Percentiles rank a stretch among this genome's conserved stretches.
These are phyloP conservation scores for Ondatra zibethicus DNA, from an alignment of 2,113 vertebrate genomes.

Conservation along the genomic window DNA sequence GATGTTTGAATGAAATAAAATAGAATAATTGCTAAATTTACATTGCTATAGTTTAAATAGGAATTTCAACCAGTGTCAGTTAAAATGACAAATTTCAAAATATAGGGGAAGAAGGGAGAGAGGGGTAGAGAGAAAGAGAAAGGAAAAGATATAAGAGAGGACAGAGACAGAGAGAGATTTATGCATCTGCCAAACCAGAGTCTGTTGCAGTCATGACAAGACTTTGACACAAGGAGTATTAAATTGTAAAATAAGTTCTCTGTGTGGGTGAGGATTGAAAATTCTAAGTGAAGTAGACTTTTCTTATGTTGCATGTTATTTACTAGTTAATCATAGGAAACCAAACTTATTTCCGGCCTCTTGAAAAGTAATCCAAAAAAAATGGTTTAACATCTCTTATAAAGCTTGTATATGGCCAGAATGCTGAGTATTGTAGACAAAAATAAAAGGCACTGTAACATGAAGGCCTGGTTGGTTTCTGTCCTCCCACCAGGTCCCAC, in stretches of 20 bases:
- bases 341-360: conserved; percentile 74
- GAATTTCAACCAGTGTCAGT: conserved; percentile 48
- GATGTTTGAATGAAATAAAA: conserved; percentile 33
- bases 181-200: background rate
- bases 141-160: background rate
- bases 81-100: conserved; percentile 66
- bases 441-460: background rate
- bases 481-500: too few relatives aligned
- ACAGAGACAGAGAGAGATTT: too few relatives aligned
- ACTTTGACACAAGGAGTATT: conserved; percentile 62
- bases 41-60: conserved; percentile 77
- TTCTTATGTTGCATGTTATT: conserved; percentile 74
- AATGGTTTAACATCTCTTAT: conserved; percentile 57
- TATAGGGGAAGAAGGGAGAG: background rate
- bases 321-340: conserved; percentile 54
- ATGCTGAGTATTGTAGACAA: conserved; percentile 22
- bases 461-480: too few relatives aligned
- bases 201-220: conserved; percentile 64
- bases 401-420: background rate
- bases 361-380: conserved; percentile 66
- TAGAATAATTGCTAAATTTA: conserved; percentile 62
- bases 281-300: conserved; percentile 70
- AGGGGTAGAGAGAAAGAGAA: background rate
- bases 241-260: conserved; percentile 51
- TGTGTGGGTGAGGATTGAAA: conserved; percentile 55